Evolutionary conservation across 2,113 vertebrate genomes (phyloP).

Genomic region (Arothron firmamentum): DNA sequence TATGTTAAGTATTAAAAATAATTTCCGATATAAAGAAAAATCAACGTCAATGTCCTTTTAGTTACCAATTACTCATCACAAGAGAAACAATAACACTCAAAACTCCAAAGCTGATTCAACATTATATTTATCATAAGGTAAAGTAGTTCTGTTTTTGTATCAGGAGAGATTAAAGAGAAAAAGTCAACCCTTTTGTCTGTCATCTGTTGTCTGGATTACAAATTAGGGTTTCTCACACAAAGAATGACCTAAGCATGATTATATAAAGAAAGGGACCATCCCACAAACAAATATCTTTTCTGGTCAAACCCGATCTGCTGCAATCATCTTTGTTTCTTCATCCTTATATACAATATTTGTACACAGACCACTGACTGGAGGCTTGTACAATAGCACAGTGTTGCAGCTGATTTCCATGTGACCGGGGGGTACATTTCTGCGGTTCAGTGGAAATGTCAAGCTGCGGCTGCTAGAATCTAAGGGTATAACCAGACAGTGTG

Average conservation of each 20-base stretch:
- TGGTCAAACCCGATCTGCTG: background rate
- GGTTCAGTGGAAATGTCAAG: slow-evolving; percentile 51
- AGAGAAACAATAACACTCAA: background rate
- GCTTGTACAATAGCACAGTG: slow-evolving; percentile 31
- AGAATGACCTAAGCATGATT: too few relatives aligned
- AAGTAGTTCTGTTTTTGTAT: too few relatives aligned
- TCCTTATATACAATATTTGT: background rate
- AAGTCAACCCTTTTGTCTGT: too few relatives aligned
- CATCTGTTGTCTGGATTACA: too few relatives aligned
- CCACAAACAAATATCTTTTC: background rate
- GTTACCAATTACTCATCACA: background rate
- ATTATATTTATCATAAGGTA: background rate
- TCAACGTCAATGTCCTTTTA: background rate
- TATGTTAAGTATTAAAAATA: background rate
- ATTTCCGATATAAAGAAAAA: background rate
- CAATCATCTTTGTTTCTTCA: background rate
- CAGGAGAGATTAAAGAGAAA: too few relatives aligned
- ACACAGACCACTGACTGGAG: slow-evolving; percentile 15
- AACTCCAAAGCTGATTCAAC: background rate
- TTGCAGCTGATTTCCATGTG: slow-evolving; percentile 51
- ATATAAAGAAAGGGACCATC: too few relatives aligned
- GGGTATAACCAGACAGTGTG: slow-evolving; percentile 44
- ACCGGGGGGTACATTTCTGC: slow-evolving; percentile 49
- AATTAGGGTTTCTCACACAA: too few relatives aligned
- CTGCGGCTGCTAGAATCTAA: slow-evolving; percentile 17